These are phyloP conservation scores for Dissostichus mawsoni DNA, from an alignment of 2,113 vertebrate genomes.

Conservation along the genomic window DNA sequence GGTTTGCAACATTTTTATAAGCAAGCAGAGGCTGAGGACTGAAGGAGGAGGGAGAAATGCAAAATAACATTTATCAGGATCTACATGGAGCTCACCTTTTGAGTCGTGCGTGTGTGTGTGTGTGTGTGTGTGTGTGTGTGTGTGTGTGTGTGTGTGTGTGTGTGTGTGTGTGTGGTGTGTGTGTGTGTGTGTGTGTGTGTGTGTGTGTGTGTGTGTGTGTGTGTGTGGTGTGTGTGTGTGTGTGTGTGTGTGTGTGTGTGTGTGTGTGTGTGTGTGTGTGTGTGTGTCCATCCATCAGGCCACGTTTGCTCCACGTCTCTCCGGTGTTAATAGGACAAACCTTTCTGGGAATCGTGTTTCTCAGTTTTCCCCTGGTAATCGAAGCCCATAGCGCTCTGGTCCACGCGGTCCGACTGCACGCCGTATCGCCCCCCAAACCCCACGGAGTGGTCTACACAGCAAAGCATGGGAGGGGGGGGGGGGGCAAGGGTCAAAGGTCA, in stretches of 20 bases:
- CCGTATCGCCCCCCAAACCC: constrained; percentile 85
- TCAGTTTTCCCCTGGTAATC: constrained; percentile 96
- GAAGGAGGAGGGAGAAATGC: constrained; percentile 18
- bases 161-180: neutral
- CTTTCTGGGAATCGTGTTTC: constrained; percentile 97
- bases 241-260: neutral
- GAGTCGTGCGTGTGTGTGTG: neutral
- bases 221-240: neutral
- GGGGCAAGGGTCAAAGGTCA: constrained; percentile 58
- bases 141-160: neutral
- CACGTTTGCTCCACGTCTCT: no score
- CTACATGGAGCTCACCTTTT: neutral
- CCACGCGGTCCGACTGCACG: constrained; percentile 87
- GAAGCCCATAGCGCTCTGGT: constrained; percentile 94
- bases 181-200: no score
- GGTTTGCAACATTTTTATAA: neutral
- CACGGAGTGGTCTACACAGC: constrained; percentile 82
- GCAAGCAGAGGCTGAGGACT: constrained; percentile 30
- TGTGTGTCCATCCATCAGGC: neutral
- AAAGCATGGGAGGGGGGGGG: constrained; percentile 48
- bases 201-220: neutral
- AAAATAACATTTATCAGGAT: constrained; percentile 30
- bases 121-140: neutral
- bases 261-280: neutral
- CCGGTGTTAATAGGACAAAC: constrained; percentile 72